Percentiles rank a stretch among this genome's conserved stretches.
phyloP scores from a whole-genome alignment of 2,888 invertebrate genomes.

The Brenthis ino region DNA sequence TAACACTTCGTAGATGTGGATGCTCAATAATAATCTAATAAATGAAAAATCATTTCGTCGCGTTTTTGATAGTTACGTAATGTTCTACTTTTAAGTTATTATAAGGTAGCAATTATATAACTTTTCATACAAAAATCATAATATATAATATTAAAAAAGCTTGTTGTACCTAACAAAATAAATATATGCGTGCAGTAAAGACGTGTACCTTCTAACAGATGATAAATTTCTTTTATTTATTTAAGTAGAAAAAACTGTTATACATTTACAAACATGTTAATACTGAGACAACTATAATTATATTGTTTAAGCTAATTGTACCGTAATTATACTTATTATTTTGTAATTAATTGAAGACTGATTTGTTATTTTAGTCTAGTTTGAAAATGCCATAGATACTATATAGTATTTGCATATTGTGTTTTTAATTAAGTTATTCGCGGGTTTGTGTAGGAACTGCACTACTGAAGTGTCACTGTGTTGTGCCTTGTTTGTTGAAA shows the following conservation, averaged over 20 bases:
- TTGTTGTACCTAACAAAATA: conserved; percentile 17
- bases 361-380: conserved; percentile 82
- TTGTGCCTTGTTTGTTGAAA: conserved; percentile 78
- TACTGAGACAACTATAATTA: conserved; percentile 38
- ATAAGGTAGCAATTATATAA: conserved; percentile 31
- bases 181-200: background rate
- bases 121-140: conserved; percentile 9
- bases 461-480: conserved; percentile 65
- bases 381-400: conserved; percentile 81
- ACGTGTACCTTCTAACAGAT: conserved; percentile 3
- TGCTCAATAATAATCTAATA: conserved; percentile 61
- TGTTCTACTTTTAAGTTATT: conserved; percentile 35
- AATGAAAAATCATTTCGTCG: conserved; percentile 51
- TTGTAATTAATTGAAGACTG: conserved; percentile 80
- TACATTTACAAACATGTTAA: conserved; percentile 41
- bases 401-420: conserved; percentile 58
- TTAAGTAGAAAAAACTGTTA: conserved; percentile 29
- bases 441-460: conserved; percentile 66
- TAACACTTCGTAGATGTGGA: conserved; percentile 64
- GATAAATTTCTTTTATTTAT: conserved; percentile 25
- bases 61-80: conserved; percentile 43
- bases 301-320: conserved; percentile 46
- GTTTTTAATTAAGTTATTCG: conserved; percentile 62
- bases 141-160: conserved; percentile 10
- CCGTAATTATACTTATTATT: conserved; percentile 66